Percentiles rank a stretch among this genome's conserved stretches.
Evolutionary conservation across 2,113 vertebrate genomes (phyloP).

Genomic region (Aphelocoma coerulescens): DNA sequence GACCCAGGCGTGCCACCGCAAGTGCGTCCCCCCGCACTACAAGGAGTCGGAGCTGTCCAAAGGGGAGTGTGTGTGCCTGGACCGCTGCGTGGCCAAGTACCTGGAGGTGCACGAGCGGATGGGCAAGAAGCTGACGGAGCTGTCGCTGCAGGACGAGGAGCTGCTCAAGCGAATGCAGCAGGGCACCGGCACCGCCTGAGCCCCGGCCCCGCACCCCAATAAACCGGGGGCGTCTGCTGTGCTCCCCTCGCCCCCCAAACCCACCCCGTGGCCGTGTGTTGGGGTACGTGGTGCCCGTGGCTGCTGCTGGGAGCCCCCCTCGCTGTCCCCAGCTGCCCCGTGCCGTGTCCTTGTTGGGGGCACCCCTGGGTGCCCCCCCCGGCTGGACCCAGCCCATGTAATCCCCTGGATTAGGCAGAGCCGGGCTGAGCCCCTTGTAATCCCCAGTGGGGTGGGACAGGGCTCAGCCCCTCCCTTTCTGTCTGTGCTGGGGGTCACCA

Average conservation of each 20-base stretch:
- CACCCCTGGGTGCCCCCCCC: background rate
- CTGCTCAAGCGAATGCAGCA: constrained; percentile 85
- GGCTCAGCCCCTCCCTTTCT: background rate
- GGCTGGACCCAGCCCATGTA: background rate
- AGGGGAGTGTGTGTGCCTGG: constrained; percentile 92
- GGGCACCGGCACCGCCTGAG: constrained; percentile 28
- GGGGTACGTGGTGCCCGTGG: background rate
- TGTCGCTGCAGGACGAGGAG: constrained; percentile 94
- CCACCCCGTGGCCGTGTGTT: background rate
- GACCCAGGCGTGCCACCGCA: constrained; percentile 94
- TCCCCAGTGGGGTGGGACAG: background rate
- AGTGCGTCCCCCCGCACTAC: constrained; percentile 93
- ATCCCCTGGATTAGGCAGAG: constrained; percentile 36
- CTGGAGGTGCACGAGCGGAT: constrained; percentile 93
- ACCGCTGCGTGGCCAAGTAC: constrained; percentile 96
- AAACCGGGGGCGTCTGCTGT: background rate
- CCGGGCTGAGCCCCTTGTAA: background rate
- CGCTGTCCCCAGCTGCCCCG: background rate
- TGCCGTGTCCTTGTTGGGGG: background rate
- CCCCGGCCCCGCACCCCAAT: background rate
- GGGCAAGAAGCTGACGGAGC: constrained; percentile 91
- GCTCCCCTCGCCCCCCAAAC: background rate
- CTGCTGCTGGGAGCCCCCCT: background rate
- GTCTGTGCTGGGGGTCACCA: background rate
- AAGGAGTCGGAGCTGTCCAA: constrained; percentile 94